A percentile compares a stretch with the other conserved stretches of the same genome.
Conservation (phyloP, 2,888 invertebrate species). For the Eustalomyia histrio region DNA sequence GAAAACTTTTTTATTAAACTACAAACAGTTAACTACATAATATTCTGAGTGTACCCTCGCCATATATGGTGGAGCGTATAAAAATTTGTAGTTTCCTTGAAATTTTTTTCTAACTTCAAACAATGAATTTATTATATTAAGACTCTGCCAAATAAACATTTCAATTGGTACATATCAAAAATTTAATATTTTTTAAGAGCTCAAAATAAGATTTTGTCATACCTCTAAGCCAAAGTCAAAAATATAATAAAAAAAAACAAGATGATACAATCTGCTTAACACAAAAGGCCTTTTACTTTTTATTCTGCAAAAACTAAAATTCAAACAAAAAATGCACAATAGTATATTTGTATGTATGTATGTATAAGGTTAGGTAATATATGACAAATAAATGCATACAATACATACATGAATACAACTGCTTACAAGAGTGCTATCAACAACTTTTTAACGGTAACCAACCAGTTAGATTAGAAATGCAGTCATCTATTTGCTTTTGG, state of each 20-base stretch:
- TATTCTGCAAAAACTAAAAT: slow-evolving; percentile 3
- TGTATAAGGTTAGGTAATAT: slow-evolving; percentile 38
- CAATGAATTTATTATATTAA: too few relatives aligned
- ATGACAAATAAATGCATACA: slow-evolving; percentile 35
- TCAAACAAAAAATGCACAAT: neutral
- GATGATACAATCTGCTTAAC: slow-evolving; percentile 57
- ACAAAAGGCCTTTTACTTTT: slow-evolving; percentile 60
- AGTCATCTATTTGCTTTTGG: slow-evolving; percentile 31
- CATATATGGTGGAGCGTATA: too few relatives aligned
- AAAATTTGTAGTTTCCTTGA: too few relatives aligned
- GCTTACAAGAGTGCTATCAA: neutral
- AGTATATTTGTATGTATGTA: too few relatives aligned
- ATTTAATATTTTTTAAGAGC: slow-evolving; percentile 11
- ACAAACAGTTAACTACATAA: too few relatives aligned
- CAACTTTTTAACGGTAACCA: slow-evolving; percentile 29
- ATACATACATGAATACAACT: neutral
- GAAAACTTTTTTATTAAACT: too few relatives aligned
- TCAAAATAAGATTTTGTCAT: slow-evolving; percentile 3
- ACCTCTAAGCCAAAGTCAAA: neutral
- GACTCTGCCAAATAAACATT: too few relatives aligned
- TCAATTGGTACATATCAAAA: too few relatives aligned
- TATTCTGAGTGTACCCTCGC: too few relatives aligned
- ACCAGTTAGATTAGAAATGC: slow-evolving; percentile 27
- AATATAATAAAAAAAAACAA: neutral
- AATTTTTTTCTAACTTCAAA: too few relatives aligned